Evolutionary conservation across 2,888 invertebrate species (phyloP).

Genomic region (Sminthurinus aureus): DNA sequence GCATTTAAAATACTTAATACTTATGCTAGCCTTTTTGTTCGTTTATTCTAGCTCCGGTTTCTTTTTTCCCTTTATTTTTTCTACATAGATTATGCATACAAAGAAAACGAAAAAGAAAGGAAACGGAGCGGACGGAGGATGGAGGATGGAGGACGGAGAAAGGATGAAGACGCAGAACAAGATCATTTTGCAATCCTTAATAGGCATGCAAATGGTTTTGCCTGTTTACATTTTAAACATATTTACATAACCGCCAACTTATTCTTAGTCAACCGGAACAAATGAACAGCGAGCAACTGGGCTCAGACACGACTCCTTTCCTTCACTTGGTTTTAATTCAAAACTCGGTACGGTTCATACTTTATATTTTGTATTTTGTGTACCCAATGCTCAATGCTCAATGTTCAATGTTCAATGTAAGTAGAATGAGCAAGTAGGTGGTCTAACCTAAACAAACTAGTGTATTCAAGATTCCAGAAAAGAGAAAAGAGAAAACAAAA

Average conservation of each 20-base stretch:
- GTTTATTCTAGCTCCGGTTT: not conserved
- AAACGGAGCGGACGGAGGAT: not conserved
- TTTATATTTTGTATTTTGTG: no score
- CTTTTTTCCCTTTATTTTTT: not conserved
- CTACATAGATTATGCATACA: slow-evolving; percentile 7
- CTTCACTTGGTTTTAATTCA: not conserved
- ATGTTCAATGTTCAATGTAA: no score
- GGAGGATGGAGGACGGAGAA: not conserved
- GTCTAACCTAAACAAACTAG: no score
- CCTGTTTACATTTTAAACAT: slow-evolving; percentile 4
- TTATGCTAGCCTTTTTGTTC: no score
- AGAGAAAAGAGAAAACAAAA: no score
- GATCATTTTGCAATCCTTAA: slow-evolving; percentile 18
- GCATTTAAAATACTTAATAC: no score
- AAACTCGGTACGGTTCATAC: not conserved
- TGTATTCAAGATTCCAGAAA: no score
- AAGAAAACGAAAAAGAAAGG: not conserved
- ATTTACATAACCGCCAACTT: slow-evolving; percentile 29
- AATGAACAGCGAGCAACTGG: slow-evolving; percentile 26
- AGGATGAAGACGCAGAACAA: not conserved
- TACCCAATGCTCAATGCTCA: no score
- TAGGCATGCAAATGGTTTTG: slow-evolving; percentile 29
- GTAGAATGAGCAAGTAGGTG: no score
- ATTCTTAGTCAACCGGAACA: slow-evolving; percentile 19
- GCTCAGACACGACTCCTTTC: no score